Evolutionary conservation across 2,888 invertebrate species (phyloP), one percentile per base, ranked within the genome.

Genomic region (Xylota segnis): DNA sequence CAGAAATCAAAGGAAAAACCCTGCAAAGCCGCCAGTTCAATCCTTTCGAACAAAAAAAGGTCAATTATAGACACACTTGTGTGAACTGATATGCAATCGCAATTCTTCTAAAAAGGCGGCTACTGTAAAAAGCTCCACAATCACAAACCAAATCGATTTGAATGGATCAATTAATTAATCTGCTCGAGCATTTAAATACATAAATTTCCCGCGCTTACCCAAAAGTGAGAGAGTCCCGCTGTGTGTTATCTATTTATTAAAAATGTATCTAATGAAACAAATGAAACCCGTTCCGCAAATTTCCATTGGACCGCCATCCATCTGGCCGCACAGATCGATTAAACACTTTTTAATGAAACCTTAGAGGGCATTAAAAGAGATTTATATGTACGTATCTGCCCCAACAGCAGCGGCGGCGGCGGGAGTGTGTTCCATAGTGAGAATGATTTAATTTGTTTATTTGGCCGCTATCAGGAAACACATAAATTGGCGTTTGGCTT

Each of bases 271-370:
- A 72, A 79, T 43, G 79, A 72, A 40, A 79, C 72, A 65, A 78
- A 56, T 66, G 65, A 72, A 79, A 79, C 79, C 65, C 65, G 79
- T 79, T 79, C 70, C 72, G 79, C 79, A 29, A 79, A 79, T 79
- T 72, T 65, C 79, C 79, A 79, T 79, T 23, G 65, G 34, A 78
- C 77, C 54, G 34, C 54, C 78, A 78, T 78, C 47, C 70, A 63
- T 78, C 70, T 63, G 45, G 70, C n/a, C 45, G 34, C 76, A 43
- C 59, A 32, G 23, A 70, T 77, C 70, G 52, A 77, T 77, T 70
- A 70, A 70, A 61, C 77, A 61, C 77, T 70, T 70, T 77, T 61
- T 77, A 77, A 70, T 70, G 70, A 70, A 77, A 61, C 77, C 52
- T 68, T 61, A 10, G 77, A 40, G 77, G 52, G 63, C 70, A 78